phyloP scores from a whole-genome alignment of 2,888 invertebrate genomes.

The Anaspis maculata region DNA sequence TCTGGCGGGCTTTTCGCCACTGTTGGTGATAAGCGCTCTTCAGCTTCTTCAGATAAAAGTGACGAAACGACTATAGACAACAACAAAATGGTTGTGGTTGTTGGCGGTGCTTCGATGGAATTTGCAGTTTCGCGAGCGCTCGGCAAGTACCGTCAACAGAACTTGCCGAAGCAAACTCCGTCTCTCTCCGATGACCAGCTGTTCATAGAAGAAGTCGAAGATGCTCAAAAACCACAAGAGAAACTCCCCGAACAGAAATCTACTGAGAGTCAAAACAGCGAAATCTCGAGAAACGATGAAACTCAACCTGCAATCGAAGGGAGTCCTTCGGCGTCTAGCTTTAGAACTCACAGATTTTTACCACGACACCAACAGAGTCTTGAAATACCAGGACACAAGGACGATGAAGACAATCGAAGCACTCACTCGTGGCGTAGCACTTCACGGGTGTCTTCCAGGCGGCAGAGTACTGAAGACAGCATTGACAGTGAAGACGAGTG shows the following conservation, averaged over 20 bases:
- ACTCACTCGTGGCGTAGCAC: slow-evolving; percentile 83
- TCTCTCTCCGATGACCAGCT: slow-evolving; percentile 63
- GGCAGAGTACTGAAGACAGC: slow-evolving; percentile 87
- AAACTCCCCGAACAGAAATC: slow-evolving; percentile 30
- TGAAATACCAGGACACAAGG: slow-evolving; percentile 61
- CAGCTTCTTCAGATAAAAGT: slow-evolving; percentile 51
- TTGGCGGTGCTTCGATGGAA: slow-evolving; percentile 68
- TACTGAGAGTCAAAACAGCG: slow-evolving; percentile 30
- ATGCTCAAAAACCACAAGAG: slow-evolving; percentile 8
- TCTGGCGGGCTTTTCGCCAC: slow-evolving; percentile 60
- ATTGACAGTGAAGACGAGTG: slow-evolving; percentile 92
- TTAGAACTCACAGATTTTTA: slow-evolving; percentile 53
- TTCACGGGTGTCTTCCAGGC: slow-evolving; percentile 73
- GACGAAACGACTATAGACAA: slow-evolving; percentile 45
- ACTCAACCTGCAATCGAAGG: slow-evolving; percentile 52
- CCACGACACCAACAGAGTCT: slow-evolving; percentile 68
- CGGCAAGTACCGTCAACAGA: slow-evolving; percentile 68
- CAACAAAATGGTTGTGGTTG: slow-evolving; percentile 45
- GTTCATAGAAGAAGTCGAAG: slow-evolving; percentile 19
- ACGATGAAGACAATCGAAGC: slow-evolving; percentile 77
- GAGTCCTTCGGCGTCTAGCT: slow-evolving; percentile 58
- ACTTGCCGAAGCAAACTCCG: slow-evolving; percentile 53
- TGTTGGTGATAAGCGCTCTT: slow-evolving; percentile 62
- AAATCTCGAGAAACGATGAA: slow-evolving; percentile 37
- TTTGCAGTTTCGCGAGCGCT: slow-evolving; percentile 76